phyloP scores from a whole-genome alignment of 2,888 invertebrate genomes.

The Pollenia angustigena region DNA sequence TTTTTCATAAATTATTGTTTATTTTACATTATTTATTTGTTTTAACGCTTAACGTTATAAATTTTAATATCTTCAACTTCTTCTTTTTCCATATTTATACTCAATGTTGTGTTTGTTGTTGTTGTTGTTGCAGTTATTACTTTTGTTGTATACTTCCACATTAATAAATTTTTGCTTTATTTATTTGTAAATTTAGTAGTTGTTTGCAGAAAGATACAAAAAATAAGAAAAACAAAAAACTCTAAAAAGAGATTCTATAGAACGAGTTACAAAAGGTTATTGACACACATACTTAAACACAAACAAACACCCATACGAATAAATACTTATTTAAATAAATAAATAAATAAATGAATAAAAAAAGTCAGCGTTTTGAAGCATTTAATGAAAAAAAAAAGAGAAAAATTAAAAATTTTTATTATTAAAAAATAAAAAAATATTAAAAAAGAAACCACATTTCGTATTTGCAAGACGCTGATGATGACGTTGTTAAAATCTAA shows the following conservation, averaged over 20 bases:
- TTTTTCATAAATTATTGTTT: constrained; percentile 68
- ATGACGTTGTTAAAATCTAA: constrained; percentile 31
- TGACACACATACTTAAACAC: constrained; percentile 26
- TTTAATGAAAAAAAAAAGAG: constrained; percentile 6
- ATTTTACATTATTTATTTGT: constrained; percentile 72
- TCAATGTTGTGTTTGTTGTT: not conserved
- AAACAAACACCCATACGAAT: not conserved
- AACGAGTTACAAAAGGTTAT: constrained; percentile 45
- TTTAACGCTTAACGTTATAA: constrained; percentile 67
- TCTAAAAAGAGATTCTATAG: constrained; percentile 16
- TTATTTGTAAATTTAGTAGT: constrained; percentile 55
- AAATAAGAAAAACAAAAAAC: not conserved
- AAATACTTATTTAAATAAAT: not conserved
- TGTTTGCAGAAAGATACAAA: constrained; percentile 40
- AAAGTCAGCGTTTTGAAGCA: constrained; percentile 35
- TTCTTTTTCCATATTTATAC: not conserved
- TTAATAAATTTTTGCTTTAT: constrained; percentile 46
- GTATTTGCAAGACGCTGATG: constrained; percentile 9
- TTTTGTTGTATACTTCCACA: constrained; percentile 27
- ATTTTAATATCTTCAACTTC: constrained; percentile 51
- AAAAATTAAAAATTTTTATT: constrained; percentile 7
- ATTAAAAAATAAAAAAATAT: not conserved
- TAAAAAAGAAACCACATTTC: constrained; percentile 22
- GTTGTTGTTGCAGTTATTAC: constrained; percentile 4
- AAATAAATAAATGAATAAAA: constrained; percentile 20